Conservation (phyloP, 1,140 invertebrate genomes). For the Conus betulinus region DNA sequence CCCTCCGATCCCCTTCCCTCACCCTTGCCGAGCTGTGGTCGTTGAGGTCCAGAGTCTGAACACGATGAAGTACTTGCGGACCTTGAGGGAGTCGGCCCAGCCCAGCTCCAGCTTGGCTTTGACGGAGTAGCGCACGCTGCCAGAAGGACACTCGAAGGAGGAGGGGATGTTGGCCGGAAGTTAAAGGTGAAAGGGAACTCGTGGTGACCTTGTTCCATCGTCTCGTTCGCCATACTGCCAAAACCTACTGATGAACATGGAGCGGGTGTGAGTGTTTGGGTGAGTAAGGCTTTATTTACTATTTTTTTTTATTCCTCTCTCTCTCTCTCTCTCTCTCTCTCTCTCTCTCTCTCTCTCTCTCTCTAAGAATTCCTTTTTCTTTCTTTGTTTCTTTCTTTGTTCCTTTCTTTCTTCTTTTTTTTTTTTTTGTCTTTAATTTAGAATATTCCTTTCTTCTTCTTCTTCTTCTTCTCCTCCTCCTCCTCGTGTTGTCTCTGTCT, state of each 20-base stretch:
- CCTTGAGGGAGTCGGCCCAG: not conserved
- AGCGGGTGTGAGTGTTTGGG: too few species aligned
- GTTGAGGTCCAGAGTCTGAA: not conserved
- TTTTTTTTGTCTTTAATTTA: too few species aligned
- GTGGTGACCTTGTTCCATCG: not conserved
- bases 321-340: too few species aligned
- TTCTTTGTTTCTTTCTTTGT: too few species aligned
- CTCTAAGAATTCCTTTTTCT: too few species aligned
- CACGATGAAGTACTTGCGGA: constrained; percentile 1
- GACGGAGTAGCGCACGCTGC: not conserved
- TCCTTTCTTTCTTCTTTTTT: too few species aligned
- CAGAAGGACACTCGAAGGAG: not conserved
- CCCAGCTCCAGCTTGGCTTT: constrained; percentile 1
- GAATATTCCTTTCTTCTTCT: too few species aligned
- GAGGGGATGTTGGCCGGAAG: not conserved
- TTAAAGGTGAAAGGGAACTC: constrained; percentile 6
- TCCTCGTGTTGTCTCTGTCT: too few species aligned
- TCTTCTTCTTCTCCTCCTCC: too few species aligned
- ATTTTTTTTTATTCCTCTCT: too few species aligned
- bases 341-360: too few species aligned
- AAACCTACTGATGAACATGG: not conserved
- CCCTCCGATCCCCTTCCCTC: not conserved
- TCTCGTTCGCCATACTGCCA: not conserved
- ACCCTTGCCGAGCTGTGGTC: not conserved
- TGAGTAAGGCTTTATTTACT: too few species aligned